Percentiles rank a stretch among this genome's conserved stretches.
These are phyloP conservation scores for Pristionchus fissidentatus DNA, from an alignment of 2,888 invertebrate species.

Conservation along the genomic window DNA sequence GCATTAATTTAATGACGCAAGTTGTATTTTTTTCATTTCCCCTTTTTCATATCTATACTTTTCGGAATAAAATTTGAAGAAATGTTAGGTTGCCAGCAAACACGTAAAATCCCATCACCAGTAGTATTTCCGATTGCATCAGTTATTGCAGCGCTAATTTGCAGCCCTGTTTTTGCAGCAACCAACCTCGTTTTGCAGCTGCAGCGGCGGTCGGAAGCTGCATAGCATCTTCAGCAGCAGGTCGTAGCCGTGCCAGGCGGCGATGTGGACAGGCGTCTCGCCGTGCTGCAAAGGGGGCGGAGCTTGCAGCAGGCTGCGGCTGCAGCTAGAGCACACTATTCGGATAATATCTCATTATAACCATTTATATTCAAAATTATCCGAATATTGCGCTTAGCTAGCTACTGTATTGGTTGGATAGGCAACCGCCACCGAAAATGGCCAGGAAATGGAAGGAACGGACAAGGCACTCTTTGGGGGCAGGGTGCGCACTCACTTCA, in stretches of 20 bases:
- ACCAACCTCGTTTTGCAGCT: slow-evolving; percentile 76
- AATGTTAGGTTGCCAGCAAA: too few relatives aligned
- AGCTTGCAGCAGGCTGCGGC: background rate
- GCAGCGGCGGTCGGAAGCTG: slow-evolving; percentile 76
- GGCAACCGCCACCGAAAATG: background rate
- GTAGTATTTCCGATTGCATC: background rate
- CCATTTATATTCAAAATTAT: too few relatives aligned
- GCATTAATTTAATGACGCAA: too few relatives aligned
- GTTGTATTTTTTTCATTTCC: too few relatives aligned
- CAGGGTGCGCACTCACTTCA: background rate
- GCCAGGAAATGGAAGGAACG: background rate
- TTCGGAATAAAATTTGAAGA: too few relatives aligned
- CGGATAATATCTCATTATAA: too few relatives aligned
- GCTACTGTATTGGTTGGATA: background rate
- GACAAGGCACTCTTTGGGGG: background rate
- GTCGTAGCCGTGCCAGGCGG: slow-evolving; percentile 79
- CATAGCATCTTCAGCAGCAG: slow-evolving; percentile 75
- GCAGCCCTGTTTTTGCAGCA: background rate
- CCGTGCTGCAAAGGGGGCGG: slow-evolving; percentile 76
- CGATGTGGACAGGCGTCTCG: slow-evolving; percentile 79
- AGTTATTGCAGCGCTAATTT: background rate
- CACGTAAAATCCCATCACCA: background rate
- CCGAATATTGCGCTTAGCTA: too few relatives aligned
- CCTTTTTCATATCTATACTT: too few relatives aligned
- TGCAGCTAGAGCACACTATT: too few relatives aligned